Evolutionary conservation across 2,888 invertebrate genomes (phyloP).

Genomic region (Mythimna vitellina): DNA sequence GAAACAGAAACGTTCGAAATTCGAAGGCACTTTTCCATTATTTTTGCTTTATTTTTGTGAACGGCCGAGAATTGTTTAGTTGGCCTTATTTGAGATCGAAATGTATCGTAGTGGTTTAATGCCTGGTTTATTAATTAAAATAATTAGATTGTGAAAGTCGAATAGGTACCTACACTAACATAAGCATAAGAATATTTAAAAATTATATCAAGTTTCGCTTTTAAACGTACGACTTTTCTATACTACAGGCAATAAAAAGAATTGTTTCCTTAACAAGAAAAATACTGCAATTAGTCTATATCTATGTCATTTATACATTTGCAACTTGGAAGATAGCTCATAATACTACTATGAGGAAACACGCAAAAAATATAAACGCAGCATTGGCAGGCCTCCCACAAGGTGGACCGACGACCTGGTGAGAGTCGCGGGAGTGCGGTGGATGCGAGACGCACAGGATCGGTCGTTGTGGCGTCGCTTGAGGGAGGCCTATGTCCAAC

Average conservation of each 20-base stretch:
- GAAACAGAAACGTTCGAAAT: constrained; percentile 22
- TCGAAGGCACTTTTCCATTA: constrained; percentile 3
- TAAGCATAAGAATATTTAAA: neutral
- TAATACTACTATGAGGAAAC: neutral
- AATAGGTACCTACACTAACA: neutral
- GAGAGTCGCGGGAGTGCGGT: no score
- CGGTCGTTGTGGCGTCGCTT: no score
- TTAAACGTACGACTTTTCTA: neutral
- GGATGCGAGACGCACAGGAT: no score
- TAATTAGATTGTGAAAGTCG: neutral
- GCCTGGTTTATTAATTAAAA: neutral
- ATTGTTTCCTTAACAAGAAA: neutral
- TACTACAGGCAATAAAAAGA: neutral
- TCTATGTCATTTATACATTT: neutral
- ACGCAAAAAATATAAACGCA: no score
- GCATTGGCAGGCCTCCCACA: no score
- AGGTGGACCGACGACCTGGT: no score
- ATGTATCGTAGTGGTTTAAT: neutral
- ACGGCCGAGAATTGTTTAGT: constrained; percentile 4
- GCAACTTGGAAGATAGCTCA: neutral
- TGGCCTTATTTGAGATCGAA: constrained; percentile 9
- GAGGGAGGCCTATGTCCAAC: no score
- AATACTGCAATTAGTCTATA: neutral
- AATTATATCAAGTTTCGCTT: neutral
- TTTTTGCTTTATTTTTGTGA: constrained; percentile 31